Percentiles rank a stretch among this genome's conserved stretches.
These are phyloP conservation scores for Perca flavescens DNA, from an alignment of 2,113 vertebrate species.

Conservation along the genomic window DNA sequence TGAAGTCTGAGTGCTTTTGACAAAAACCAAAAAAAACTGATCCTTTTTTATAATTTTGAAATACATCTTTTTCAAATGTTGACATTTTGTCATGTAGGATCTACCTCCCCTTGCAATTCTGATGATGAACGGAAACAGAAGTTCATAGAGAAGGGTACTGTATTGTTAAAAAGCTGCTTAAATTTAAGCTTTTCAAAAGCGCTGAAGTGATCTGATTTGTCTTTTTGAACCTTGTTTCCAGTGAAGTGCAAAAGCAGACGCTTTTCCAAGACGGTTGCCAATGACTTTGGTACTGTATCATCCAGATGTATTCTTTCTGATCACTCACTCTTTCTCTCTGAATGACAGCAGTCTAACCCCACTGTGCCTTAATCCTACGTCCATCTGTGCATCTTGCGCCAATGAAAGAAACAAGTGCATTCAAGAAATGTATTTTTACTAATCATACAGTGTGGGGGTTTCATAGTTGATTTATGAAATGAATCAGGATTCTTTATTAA, in stretches of 20 bases:
- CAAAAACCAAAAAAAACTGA: background rate
- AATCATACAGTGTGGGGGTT: constrained; percentile 60
- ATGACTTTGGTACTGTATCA: constrained; percentile 88
- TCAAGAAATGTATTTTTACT: constrained; percentile 50
- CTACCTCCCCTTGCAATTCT: constrained; percentile 92
- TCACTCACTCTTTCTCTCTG: constrained; percentile 57
- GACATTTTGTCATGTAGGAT: constrained; percentile 85
- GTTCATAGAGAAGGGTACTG: constrained; percentile 98
- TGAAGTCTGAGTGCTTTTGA: background rate
- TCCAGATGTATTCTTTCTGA: constrained; percentile 40
- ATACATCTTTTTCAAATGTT: constrained; percentile 14
- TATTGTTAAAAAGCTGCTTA: constrained; percentile 58
- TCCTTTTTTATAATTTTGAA: constrained; percentile 13
- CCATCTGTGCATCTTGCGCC: constrained; percentile 56
- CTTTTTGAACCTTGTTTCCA: constrained; percentile 88
- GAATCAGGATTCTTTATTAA: constrained; percentile 32
- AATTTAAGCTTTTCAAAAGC: background rate
- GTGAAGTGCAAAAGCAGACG: constrained; percentile 98
- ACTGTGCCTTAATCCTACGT: constrained; percentile 58
- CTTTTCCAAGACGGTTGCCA: constrained; percentile 95
- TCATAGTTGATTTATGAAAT: constrained; percentile 27
- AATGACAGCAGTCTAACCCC: constrained; percentile 72
- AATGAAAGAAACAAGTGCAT: constrained; percentile 45
- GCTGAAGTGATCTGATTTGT: constrained; percentile 73
- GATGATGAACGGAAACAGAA: constrained; percentile 95